Evolutionary conservation across 2,888 invertebrate species (phyloP), one percentile per base, ranked within the genome.

Genomic region (Parnassius mnemosyne): DNA sequence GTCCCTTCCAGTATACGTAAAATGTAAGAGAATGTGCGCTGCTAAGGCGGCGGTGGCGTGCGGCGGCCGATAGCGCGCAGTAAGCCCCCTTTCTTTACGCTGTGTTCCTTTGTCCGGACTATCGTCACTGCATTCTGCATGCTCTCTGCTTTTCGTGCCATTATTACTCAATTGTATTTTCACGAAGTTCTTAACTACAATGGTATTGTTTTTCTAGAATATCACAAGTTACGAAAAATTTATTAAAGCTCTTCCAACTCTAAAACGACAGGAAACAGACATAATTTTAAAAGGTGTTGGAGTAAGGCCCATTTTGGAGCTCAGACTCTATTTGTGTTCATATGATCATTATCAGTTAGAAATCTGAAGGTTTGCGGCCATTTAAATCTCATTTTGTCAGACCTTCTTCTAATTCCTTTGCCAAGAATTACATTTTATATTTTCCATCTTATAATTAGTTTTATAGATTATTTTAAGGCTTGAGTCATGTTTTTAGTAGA

Each of bases 31-130:
- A 50, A 54, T 41, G 58, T 49, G 16, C 54, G 44, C 10, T 41
- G 47, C 50, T 54, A 46, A 66, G 52, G 65, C 63, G 53, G 66
- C 63, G 60, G 64, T 65, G 65, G 74, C 68, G 75, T 81, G 77
- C 71, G 68, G 70, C 68, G 64, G 51, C 66, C 71, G 80, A 83
- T 83, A 82, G 77, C 74, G 76, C 72, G 72, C 66, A 68, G 69
- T 77, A 79, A 82, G 80, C 79, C 67, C 49, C 56, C 66, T 65
- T 65, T 63, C 67, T 70, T 62, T 68, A 66, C 64, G 60, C 65
- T 62, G 68, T 54, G 63, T 46, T 59, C 66, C 65, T 76, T 68
- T 72, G 70, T 68, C 68, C 69, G 64, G 71, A 68, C 73, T 78
- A 78, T 80, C 76, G 68, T 65, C n/a, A 16, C 25, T 65, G 65